A percentile compares a stretch with the other conserved stretches of the same genome.
phyloP scores from a whole-genome alignment of 2,888 invertebrate species.

The Pyrrhia umbra region DNA sequence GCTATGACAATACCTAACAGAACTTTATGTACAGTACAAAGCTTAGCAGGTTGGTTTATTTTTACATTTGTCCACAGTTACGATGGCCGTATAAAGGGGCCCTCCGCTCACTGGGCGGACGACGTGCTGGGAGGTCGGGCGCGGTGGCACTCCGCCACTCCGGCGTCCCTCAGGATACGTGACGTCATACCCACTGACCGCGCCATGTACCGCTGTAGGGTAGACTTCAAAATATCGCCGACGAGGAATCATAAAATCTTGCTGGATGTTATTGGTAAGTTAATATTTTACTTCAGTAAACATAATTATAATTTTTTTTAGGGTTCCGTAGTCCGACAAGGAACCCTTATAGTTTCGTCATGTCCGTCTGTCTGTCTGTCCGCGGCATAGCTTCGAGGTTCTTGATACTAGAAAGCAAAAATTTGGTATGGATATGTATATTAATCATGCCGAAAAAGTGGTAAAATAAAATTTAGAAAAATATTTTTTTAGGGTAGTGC shows the following conservation, averaged over 20 bases:
- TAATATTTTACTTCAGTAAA: too few relatives aligned
- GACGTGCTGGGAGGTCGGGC: constrained; percentile 92
- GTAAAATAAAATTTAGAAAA: too few relatives aligned
- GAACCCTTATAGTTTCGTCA: too few relatives aligned
- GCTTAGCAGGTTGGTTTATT: constrained; percentile 2
- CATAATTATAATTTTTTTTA: too few relatives aligned
- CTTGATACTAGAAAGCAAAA: too few relatives aligned
- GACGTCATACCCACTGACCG: constrained; percentile 93
- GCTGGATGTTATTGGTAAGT: constrained; percentile 93
- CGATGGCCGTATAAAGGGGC: constrained; percentile 91
- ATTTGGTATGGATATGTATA: too few relatives aligned
- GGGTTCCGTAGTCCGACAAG: too few relatives aligned
- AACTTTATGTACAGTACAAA: constrained; percentile 6
- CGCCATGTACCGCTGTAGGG: constrained; percentile 94
- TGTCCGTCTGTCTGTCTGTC: too few relatives aligned
- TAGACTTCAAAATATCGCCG: constrained; percentile 95
- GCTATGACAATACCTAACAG: background rate
- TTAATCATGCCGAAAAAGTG: too few relatives aligned
- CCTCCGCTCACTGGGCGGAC: constrained; percentile 93
- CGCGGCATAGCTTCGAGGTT: too few relatives aligned
- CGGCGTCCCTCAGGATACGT: constrained; percentile 92
- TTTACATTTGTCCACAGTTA: constrained; percentile 89
- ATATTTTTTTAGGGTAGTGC: too few relatives aligned
- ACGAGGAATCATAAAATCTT: constrained; percentile 94
- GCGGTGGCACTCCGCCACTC: constrained; percentile 92